Evolutionary conservation across 2,888 invertebrate species (phyloP), one percentile per base, ranked within the genome.

Genomic region (Lithosia quadra): DNA sequence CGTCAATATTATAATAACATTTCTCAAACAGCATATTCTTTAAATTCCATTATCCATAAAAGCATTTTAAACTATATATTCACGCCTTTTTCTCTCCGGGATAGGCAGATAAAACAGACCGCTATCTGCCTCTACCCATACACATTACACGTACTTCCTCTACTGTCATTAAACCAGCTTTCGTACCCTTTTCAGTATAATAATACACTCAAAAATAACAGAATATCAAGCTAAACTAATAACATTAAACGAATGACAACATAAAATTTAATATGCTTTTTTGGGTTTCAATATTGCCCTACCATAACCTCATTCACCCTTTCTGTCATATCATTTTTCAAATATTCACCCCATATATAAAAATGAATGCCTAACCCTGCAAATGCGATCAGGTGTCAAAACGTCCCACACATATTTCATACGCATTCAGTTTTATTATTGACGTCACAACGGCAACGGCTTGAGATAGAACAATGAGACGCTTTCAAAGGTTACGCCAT

Each of bases 321-420:
- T 65, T 22, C 13, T 33, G 34, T 53, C 18, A 65, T 65, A 21
- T 18, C 24, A 57, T 36, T n/a, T 49, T 49, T 49, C 49, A 49
- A 49, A 49, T n/a, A 49, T n/a, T 49, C 43, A 43, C 43, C 18
- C 43, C 43, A 63, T 34, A 57, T 21, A 56, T n/a, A 59, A 63
- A 64, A 28, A 57, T 61, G 61, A 58, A 65, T 39, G 33, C 9
- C 58, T 57, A 55, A 68, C 64, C 67, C 62, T 61, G 22, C 63
- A 39, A 55, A 59, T 49, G 67, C 59, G 63, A 69, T 68, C 57
- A 65, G 63, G 72, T 72, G 68, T 68, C 66, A 71, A 36, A 59
- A 66, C 28, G 49, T 18, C 63, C 63, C 55, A 43, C 22, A 33
- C 59, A 56, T 60, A 63, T 60, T 63, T 65, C 43, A 56, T 53